Base-by-base conservation (phyloP, 2,888 invertebrate genomes). In the Hirtodrosophila confusa region DNA sequence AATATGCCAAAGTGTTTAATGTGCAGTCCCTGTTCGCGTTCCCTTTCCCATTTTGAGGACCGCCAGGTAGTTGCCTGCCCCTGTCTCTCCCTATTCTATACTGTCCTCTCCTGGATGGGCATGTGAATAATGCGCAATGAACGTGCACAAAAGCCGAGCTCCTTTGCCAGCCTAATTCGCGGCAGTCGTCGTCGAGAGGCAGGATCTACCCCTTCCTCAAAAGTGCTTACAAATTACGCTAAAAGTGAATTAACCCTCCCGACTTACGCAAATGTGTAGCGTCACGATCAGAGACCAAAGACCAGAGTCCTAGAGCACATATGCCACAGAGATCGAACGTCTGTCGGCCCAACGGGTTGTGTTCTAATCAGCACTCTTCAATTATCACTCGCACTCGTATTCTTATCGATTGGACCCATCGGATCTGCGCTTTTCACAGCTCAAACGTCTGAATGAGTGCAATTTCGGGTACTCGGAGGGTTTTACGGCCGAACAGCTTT, bases 221-320 rank as follows among this genome's bases (percentile, higher is more conserved):
- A 77, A 83, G 75, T 75, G 75, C 77, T 83, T 73, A 80, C 83
- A 80, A 80, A 80, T 82, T 85, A 70, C 75, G 78, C 64, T 69
- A 71, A 66, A 70, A 71, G 57, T 62, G 74, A 74, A 70, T 84
- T 85, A 80, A 84, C 85, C 85, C 85, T 60, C 40, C 31, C 35
- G 49, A 10, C 54, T 27, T 78, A 78, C 63, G 77, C 77, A 78
- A 78, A 78, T 78, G 66, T 78, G 76, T 56, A 44, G 49, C 67
- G 69, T 79, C 77, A 78, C 66, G 78, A 68, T 76, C 64, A 11
- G 11, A 17, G 40, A 51, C 36, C 47, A 24, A 31, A 33, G 36
- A 40, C 49, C 51, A 35, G 39, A 51, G 27, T 54, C 24, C 31
- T 45, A n/a, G 11, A 41, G 47, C 50, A 29, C 70, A 63, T 40